Base-by-base conservation (phyloP, 2,113 vertebrate species). In the Merops nubicus region DNA sequence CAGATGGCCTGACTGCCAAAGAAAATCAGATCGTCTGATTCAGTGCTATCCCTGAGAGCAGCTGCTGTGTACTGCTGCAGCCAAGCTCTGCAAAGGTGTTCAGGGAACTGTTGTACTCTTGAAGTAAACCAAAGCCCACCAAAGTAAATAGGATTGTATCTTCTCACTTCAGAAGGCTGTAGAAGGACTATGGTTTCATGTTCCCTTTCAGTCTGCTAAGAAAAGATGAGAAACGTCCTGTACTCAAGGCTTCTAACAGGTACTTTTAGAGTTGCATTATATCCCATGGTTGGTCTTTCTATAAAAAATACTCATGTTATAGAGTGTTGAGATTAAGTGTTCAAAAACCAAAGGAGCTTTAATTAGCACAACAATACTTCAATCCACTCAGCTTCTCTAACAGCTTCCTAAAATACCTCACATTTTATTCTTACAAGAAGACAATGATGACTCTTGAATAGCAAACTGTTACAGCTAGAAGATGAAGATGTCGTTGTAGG, bases 291-390 rank as follows among this genome's bases (percentile, higher is more conserved):
- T 76, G 86, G 88, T 85, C 88, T 93, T 75, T 91, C 69, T 95
- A 62, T 78, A 95, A 96, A 96, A 89, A 96, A 90, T 80, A 23
- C 21, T 82, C 85, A 76, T 72, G 97, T 63, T 36, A 69, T 6
- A 67, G 56, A 83, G 77, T 36, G 53, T 53, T 88, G 38, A 89
- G 63, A 85, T 97, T 47, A 93, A 93, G 51, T 16, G 0, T 56
- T 93, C 11, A 18, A 88, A 97, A 97, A 97, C 77, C 90, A 78
- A 95, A 94, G 88, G 54, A 86, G 74, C 77, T 96, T 97, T 84
- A 94, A 94, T 97, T 97, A 96, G 84, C 78, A 78, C 89, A 94
- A 90, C 50, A 92, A 72, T 94, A 51, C 85, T 93, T 97, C 82
- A 93, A 93, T 92, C 85, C 81, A 51, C 85, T 95, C 31, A 36